phyloP scores from a whole-genome alignment of 2,888 invertebrate genomes.

The Alsophila aescularia region DNA sequence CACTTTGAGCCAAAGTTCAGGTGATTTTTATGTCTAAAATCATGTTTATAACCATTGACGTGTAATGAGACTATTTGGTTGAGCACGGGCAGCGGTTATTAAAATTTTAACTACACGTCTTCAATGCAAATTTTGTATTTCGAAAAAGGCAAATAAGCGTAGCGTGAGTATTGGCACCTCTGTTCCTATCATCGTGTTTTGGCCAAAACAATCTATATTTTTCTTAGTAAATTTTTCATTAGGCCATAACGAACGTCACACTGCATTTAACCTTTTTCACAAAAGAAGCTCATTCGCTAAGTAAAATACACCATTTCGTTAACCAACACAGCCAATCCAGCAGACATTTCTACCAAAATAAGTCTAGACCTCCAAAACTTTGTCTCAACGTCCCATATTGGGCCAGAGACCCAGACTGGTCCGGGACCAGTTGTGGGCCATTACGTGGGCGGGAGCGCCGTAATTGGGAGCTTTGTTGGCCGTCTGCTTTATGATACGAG shows the following conservation, averaged over 20 bases:
- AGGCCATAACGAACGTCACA: too few relatives aligned
- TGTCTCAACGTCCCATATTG: background rate
- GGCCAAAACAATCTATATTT: too few relatives aligned
- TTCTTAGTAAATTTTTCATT: too few relatives aligned
- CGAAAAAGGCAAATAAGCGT: too few relatives aligned
- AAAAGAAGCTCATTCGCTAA: too few relatives aligned
- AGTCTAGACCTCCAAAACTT: background rate
- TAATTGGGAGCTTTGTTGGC: slow-evolving; percentile 43
- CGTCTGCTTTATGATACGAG: slow-evolving; percentile 48
- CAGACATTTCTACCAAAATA: background rate
- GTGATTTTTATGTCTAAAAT: background rate
- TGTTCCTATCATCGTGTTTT: too few relatives aligned
- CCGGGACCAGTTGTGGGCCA: slow-evolving; percentile 19
- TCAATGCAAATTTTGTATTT: too few relatives aligned
- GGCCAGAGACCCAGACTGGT: slow-evolving; percentile 1
- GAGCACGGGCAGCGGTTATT: too few relatives aligned
- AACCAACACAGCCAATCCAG: background rate
- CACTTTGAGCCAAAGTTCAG: background rate
- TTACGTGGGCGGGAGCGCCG: slow-evolving; percentile 24
- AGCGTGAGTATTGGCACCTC: too few relatives aligned
- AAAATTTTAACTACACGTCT: too few relatives aligned
- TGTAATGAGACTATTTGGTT: too few relatives aligned
- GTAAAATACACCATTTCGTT: background rate
- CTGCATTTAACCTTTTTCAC: too few relatives aligned
- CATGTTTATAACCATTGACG: background rate